phyloP scores from a whole-genome alignment of 37 sponge, comb jelly and placozoan species.

The Oopsacas minuta region DNA sequence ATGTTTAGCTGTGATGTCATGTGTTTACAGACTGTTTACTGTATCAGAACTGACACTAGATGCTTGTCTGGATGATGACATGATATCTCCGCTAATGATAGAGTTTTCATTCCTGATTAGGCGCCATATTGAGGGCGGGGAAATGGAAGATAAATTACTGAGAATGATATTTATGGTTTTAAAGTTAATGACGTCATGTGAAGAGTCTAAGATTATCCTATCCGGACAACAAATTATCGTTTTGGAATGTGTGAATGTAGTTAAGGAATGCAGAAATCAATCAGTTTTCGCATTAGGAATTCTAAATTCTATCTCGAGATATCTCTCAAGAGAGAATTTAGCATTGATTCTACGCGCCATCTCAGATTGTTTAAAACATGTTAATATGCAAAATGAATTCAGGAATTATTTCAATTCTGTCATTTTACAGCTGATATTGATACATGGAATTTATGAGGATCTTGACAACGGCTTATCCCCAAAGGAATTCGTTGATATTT shows the following conservation, averaged over 20 bases:
- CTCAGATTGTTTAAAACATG: background rate
- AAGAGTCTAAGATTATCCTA: background rate
- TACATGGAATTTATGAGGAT: background rate
- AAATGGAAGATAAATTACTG: background rate
- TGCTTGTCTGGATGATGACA: conserved; percentile 5
- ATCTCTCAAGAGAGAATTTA: background rate
- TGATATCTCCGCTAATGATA: background rate
- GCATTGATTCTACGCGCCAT: background rate
- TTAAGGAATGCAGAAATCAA: background rate
- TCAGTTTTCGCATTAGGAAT: background rate
- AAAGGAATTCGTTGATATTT: background rate
- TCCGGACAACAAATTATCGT: background rate
- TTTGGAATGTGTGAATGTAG: background rate
- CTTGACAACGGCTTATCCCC: background rate
- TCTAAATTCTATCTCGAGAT: background rate
- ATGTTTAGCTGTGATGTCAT: conserved; percentile 4
- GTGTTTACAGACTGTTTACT: background rate
- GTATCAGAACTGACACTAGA: conserved; percentile 15
- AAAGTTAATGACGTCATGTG: background rate
- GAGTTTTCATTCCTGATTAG: background rate
- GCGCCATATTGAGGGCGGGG: background rate
- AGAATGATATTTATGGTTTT: background rate
- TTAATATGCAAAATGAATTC: background rate
- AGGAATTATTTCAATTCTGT: background rate
- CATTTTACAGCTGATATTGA: background rate